Conservation (phyloP, 2,113 vertebrate genomes). For the Pontoporia blainvillei region DNA sequence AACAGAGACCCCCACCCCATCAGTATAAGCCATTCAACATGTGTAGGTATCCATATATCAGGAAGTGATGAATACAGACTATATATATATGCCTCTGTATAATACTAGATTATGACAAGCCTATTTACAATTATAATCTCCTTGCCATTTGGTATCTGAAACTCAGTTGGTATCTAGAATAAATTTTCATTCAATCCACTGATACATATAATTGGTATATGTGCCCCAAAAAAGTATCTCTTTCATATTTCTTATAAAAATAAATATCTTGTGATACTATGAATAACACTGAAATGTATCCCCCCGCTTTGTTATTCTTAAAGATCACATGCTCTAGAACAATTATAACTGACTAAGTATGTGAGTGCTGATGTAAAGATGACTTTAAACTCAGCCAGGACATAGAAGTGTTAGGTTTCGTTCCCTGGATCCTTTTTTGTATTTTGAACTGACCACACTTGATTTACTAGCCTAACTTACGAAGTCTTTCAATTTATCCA, state of each 20-base stretch:
- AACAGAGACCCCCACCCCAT: neutral
- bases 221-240: neutral
- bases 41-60: neutral
- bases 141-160: neutral
- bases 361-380: neutral
- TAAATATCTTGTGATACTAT: neutral
- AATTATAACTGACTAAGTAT: neutral
- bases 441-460: neutral
- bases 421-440: neutral
- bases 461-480: slow-evolving; percentile 10
- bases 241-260: slow-evolving; percentile 33
- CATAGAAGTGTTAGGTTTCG: neutral
- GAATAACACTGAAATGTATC: neutral
- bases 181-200: neutral
- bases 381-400: neutral
- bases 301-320: neutral
- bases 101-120: neutral
- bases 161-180: slow-evolving; percentile 3
- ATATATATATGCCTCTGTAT: neutral
- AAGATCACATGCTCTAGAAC: neutral
- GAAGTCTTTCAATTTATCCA: neutral
- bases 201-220: neutral
- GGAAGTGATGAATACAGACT: neutral
- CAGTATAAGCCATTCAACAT: neutral
- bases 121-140: neutral